Percentiles rank a stretch among this genome's conserved stretches.
Evolutionary conservation across 2,113 vertebrate genomes (phyloP).

Genomic region (Crypturellus undulatus): DNA sequence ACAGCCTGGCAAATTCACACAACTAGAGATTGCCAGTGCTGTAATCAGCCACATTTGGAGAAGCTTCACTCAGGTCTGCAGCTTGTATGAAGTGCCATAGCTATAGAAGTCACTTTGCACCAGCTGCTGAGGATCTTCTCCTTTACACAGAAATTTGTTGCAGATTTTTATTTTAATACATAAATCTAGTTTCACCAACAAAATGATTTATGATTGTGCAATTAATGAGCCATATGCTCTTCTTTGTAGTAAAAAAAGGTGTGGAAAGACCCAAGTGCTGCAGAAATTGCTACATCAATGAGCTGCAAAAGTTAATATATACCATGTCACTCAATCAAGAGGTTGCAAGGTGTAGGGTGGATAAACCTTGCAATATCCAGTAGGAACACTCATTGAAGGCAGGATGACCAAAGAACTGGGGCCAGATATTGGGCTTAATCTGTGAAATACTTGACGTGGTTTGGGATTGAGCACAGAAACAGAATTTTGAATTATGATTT

Average conservation of each 20-base stretch:
- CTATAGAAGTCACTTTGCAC: not conserved
- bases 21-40: not conserved
- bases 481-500: not conserved
- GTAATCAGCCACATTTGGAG: not conserved
- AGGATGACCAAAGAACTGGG: not conserved
- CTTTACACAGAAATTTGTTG: not conserved
- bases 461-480: not conserved
- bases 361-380: not conserved
- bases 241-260: constrained; percentile 28
- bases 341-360: not conserved
- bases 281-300: not conserved
- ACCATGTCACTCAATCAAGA: not conserved
- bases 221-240: constrained; percentile 19
- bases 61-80: not conserved
- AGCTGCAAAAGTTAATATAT: not conserved
- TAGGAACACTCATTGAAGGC: not conserved
- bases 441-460: not conserved
- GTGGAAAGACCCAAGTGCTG: not conserved
- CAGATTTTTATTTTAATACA: constrained; percentile 12
- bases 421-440: not conserved
- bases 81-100: not conserved
- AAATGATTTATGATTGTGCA: not conserved
- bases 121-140: constrained; percentile 5
- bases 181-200: not conserved
- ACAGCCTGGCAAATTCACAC: constrained; percentile 5